Conservation (phyloP, 2,888 invertebrate genomes). For the Polyploca ridens region DNA sequence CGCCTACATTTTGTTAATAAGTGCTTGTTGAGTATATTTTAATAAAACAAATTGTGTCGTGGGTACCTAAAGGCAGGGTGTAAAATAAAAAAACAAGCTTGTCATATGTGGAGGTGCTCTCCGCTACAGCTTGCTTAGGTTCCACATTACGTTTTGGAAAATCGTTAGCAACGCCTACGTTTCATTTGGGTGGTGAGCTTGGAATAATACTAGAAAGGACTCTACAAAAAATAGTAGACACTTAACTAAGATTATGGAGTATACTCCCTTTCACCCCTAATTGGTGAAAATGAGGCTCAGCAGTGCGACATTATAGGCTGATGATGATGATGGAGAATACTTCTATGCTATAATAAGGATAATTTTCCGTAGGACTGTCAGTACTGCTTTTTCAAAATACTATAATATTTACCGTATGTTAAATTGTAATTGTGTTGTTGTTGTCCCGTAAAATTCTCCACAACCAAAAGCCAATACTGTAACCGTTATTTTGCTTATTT, state of each 20-base stretch:
- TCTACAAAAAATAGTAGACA: not conserved
- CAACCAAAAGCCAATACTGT: too few species aligned
- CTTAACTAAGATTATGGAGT: constrained; percentile 11
- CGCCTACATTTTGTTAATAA: constrained; percentile 76
- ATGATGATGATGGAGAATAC: too few species aligned
- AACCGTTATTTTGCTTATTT: too few species aligned
- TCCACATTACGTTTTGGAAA: constrained; percentile 69
- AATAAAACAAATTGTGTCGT: constrained; percentile 77
- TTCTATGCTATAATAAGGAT: too few species aligned
- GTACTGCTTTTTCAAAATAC: too few species aligned
- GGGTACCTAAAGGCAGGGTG: constrained; percentile 44
- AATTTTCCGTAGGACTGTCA: too few species aligned
- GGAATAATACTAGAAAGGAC: constrained; percentile 36
- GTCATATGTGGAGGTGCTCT: constrained; percentile 48
- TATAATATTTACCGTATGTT: too few species aligned
- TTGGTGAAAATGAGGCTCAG: too few species aligned
- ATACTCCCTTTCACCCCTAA: too few species aligned
- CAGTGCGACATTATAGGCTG: too few species aligned
- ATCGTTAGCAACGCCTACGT: constrained; percentile 78
- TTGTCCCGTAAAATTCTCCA: too few species aligned
- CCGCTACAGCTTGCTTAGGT: constrained; percentile 58
- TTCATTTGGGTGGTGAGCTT: constrained; percentile 32
- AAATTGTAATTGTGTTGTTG: too few species aligned
- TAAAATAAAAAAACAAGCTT: constrained; percentile 61
- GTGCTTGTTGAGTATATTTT: constrained; percentile 74